These are phyloP conservation scores for Thumatha senex DNA, from an alignment of 2,888 invertebrate species.

Conservation along the genomic window DNA sequence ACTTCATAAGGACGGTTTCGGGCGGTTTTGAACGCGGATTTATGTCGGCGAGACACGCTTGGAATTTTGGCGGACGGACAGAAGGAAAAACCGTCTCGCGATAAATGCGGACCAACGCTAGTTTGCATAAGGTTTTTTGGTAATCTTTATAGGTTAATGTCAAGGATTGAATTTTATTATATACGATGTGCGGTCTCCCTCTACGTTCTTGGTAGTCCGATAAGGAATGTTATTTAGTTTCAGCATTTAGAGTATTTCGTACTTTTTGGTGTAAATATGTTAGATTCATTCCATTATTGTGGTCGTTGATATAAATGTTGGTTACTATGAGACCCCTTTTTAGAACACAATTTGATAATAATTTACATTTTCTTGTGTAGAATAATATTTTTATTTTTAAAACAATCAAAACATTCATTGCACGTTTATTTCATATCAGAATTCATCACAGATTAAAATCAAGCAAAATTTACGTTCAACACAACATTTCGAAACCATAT, in stretches of 20 bases:
- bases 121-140: constrained; percentile 44
- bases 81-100: constrained; percentile 47
- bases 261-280: background rate
- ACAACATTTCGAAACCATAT: constrained; percentile 48
- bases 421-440: constrained; percentile 24
- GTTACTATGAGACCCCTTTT: no score
- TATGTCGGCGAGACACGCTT: constrained; percentile 45
- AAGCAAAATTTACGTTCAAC: constrained; percentile 46
- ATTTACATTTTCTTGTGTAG: no score
- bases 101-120: constrained; percentile 38
- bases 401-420: no score
- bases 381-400: no score
- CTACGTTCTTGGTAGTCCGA: constrained; percentile 9
- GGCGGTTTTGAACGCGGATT: constrained; percentile 42
- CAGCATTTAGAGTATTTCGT: background rate
- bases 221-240: constrained; percentile 8
- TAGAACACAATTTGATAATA: no score
- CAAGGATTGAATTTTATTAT: constrained; percentile 41
- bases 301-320: no score
- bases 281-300: background rate
- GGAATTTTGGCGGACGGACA: constrained; percentile 48
- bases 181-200: constrained; percentile 24
- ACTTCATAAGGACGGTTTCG: constrained; percentile 20
- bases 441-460: constrained; percentile 30
- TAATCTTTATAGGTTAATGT: constrained; percentile 39